Conservation (phyloP, 2,113 vertebrate species). For the Dromaius novaehollandiae region DNA sequence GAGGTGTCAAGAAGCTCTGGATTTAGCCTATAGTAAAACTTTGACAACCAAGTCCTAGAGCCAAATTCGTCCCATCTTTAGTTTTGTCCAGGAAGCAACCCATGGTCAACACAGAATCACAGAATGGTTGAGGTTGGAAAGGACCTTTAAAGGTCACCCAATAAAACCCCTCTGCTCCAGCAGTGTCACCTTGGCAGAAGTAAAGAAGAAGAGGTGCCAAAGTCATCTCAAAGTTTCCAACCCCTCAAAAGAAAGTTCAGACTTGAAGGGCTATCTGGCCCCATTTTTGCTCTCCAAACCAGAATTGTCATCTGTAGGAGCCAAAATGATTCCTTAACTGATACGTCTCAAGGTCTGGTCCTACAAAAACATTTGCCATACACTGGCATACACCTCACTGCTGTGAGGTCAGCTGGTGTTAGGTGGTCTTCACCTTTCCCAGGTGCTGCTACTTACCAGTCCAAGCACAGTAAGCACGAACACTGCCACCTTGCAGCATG, state of each 20-base stretch:
- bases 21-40: conserved; percentile 14
- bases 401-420: not conserved
- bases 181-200: not conserved
- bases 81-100: not conserved
- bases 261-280: not conserved
- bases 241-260: not conserved
- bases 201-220: not conserved
- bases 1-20: conserved; percentile 7
- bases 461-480: not conserved
- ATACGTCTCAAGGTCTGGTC: not conserved
- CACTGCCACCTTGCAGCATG: not conserved
- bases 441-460: not conserved
- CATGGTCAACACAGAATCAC: not conserved
- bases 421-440: not conserved
- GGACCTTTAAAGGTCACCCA: not conserved
- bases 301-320: not conserved
- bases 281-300: not conserved
- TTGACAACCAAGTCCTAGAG: not conserved
- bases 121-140: not conserved
- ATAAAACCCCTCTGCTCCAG: not conserved
- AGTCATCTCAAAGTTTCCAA: not conserved
- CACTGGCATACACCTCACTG: too few relatives aligned
- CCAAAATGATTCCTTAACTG: not conserved
- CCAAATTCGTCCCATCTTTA: not conserved
- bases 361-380: not conserved